These are phyloP conservation scores for Agrenia bidenticulata DNA, from an alignment of 2,888 invertebrate species.

Conservation along the genomic window DNA sequence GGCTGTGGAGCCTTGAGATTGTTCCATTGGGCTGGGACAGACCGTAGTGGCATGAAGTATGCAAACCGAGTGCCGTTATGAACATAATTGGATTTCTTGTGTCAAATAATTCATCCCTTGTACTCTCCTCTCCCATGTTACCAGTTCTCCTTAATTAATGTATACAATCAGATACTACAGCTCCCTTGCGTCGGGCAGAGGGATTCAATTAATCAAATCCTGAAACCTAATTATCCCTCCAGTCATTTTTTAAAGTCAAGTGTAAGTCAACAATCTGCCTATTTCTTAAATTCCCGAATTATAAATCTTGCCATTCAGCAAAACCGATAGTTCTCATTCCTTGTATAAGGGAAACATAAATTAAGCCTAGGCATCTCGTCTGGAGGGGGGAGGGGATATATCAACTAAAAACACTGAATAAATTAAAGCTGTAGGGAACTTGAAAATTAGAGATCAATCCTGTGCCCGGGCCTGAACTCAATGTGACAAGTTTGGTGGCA, in stretches of 20 bases:
- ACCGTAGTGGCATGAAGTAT: not conserved
- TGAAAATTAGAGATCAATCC: too few relatives aligned
- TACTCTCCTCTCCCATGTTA: not conserved
- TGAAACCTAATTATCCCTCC: conserved; percentile 26
- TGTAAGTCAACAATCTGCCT: conserved; percentile 9
- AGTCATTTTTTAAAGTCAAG: conserved; percentile 19
- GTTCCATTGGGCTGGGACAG: too few relatives aligned
- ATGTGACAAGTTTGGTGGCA: too few relatives aligned
- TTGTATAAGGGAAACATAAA: too few relatives aligned
- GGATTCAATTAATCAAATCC: conserved; percentile 28
- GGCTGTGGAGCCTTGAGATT: too few relatives aligned
- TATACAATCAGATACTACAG: conserved; percentile 8
- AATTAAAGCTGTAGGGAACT: too few relatives aligned
- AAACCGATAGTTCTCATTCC: too few relatives aligned
- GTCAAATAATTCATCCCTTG: conserved; percentile 26
- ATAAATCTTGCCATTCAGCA: not conserved
- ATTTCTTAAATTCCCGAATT: conserved; percentile 1
- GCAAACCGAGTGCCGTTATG: not conserved
- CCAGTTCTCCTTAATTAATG: conserved; percentile 14
- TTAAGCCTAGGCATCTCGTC: too few relatives aligned
- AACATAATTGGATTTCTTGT: conserved; percentile 29
- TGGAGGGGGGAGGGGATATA: too few relatives aligned
- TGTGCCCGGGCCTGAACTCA: too few relatives aligned
- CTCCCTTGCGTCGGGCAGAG: conserved; percentile 12
- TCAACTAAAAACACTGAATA: too few relatives aligned